A percentile compares a stretch with the other conserved stretches of the same genome.
These are phyloP conservation scores for Danio jaintianensis DNA, from an alignment of 2,797 vertebrate species.

Conservation along the genomic window DNA sequence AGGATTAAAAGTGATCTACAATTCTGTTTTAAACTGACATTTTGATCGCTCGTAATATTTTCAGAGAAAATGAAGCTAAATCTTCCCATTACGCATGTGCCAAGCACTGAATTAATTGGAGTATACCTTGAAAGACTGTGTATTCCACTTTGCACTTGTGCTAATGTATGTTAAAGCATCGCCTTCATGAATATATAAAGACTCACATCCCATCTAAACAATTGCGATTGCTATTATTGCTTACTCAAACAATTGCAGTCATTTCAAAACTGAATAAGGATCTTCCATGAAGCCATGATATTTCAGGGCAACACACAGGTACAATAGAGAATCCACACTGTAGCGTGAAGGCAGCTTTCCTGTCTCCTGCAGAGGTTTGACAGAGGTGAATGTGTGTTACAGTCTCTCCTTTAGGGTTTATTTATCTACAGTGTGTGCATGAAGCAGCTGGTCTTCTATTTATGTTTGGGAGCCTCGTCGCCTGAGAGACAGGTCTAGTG, in stretches of 20 bases:
- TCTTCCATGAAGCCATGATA: background rate
- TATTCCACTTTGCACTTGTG: too few relatives aligned
- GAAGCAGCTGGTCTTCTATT: slow-evolving; percentile 36
- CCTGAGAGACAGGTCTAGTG: slow-evolving; percentile 33
- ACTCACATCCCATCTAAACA: background rate
- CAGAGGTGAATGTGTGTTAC: slow-evolving; percentile 38
- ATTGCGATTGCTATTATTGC: background rate
- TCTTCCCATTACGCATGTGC: too few relatives aligned
- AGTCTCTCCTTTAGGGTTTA: slow-evolving; percentile 19
- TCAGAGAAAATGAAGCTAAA: too few relatives aligned
- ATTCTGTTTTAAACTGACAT: too few relatives aligned
- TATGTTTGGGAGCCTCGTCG: slow-evolving; percentile 43
- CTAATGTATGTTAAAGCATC: too few relatives aligned
- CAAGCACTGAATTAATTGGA: too few relatives aligned
- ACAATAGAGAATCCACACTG: slow-evolving; percentile 9
- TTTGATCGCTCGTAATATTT: too few relatives aligned
- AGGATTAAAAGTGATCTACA: too few relatives aligned
- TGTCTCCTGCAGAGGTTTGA: slow-evolving; percentile 6
- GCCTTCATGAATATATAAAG: background rate
- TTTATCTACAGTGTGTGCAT: slow-evolving; percentile 13
- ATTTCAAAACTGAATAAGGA: slow-evolving; percentile 12
- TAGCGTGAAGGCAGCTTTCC: slow-evolving; percentile 14
- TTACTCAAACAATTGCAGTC: background rate
- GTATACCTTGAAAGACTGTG: too few relatives aligned
- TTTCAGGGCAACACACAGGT: background rate